These are phyloP conservation scores for Dione juno DNA, from an alignment of 2,888 invertebrate species.

Conservation along the genomic window DNA sequence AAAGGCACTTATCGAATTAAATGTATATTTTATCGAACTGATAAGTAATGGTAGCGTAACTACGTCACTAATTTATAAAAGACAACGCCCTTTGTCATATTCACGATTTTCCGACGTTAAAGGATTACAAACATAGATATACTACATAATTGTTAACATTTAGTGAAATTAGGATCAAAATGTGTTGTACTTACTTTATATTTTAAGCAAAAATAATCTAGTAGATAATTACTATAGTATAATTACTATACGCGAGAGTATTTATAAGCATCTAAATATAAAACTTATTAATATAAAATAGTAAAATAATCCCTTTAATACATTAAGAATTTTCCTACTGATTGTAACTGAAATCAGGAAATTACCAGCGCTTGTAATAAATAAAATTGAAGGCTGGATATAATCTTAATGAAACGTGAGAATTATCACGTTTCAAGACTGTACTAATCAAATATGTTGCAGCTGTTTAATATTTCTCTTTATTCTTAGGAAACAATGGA, in stretches of 20 bases:
- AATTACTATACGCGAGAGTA: neutral
- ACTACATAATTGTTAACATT: neutral
- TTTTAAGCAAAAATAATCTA: too few relatives aligned
- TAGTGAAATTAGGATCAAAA: neutral
- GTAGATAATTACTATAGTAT: neutral
- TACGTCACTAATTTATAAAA: neutral
- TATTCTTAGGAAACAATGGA: constrained; percentile 88
- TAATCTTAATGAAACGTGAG: constrained; percentile 42
- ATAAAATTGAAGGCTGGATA: constrained; percentile 13
- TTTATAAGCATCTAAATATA: neutral
- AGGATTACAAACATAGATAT: neutral
- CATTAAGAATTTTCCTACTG: neutral
- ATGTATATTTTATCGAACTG: constrained; percentile 4
- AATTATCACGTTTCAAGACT: constrained; percentile 42
- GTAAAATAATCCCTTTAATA: neutral
- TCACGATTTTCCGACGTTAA: neutral
- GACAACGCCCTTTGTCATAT: constrained; percentile 10
- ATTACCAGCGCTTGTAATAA: constrained; percentile 7
- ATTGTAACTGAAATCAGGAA: constrained; percentile 1
- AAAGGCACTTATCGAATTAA: constrained; percentile 17
- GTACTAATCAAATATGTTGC: constrained; percentile 30
- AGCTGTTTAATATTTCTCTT: constrained; percentile 45
- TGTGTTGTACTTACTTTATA: neutral
- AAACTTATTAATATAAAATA: neutral
- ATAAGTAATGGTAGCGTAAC: neutral